phyloP scores from a whole-genome alignment of 1,140 invertebrate species.

The Linepithema humile region DNA sequence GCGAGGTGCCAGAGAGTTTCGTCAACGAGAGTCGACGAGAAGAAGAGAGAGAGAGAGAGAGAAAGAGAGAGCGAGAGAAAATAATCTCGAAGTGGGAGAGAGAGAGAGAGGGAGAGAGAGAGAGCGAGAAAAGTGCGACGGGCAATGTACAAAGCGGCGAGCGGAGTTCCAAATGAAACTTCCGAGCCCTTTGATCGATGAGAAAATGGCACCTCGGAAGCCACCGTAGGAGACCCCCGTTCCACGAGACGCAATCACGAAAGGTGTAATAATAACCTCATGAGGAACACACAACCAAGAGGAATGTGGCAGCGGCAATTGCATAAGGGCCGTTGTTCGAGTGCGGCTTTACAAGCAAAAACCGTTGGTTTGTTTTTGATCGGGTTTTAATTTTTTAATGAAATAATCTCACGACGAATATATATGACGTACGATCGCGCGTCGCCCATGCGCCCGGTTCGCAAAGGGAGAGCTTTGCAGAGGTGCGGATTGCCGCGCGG shows the following conservation, averaged over 20 bases:
- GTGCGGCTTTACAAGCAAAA: conserved; percentile 83
- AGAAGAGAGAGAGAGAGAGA: background rate
- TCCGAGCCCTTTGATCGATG: conserved; percentile 2
- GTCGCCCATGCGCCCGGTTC: background rate
- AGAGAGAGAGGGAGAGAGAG: background rate
- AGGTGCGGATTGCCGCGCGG: background rate
- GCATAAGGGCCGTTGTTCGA: conserved; percentile 76
- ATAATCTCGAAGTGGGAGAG: background rate
- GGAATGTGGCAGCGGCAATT: conserved; percentile 75
- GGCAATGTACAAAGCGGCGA: background rate
- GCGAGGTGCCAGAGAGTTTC: conserved; percentile 52
- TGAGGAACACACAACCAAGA: conserved; percentile 58
- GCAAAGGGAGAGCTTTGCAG: too few species aligned
- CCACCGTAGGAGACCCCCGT: conserved; percentile 19
- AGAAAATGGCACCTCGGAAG: conserved; percentile 35
- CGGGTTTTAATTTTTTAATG: conserved; percentile 85
- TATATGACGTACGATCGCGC: conserved; percentile 70
- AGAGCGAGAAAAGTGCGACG: background rate
- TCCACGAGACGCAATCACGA: conserved; percentile 33
- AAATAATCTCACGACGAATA: conserved; percentile 85
- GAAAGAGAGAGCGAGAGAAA: background rate
- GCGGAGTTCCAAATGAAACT: conserved; percentile 7
- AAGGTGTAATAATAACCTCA: conserved; percentile 57
- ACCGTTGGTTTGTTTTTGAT: conserved; percentile 82
- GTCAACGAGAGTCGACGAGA: conserved; percentile 10